Percentiles rank a stretch among this genome's conserved stretches.
phyloP scores from a whole-genome alignment of 1,140 invertebrate species.

The Bactericera cockerelli region DNA sequence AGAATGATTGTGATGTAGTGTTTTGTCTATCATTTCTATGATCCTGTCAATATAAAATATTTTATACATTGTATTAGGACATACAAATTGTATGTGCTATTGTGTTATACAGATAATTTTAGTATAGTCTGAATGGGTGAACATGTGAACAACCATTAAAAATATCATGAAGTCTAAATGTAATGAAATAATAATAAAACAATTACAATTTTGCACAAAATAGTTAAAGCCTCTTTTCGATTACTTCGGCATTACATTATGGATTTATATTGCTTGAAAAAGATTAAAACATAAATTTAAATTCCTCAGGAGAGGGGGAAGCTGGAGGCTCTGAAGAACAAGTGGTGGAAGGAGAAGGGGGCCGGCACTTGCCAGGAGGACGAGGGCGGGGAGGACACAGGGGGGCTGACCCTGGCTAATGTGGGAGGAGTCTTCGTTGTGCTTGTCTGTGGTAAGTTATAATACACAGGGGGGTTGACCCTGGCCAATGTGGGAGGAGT shows the following conservation, averaged over 20 bases:
- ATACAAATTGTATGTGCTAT: no score
- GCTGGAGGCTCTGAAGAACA: slow-evolving; percentile 57
- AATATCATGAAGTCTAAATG: not conserved
- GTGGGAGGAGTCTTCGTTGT: slow-evolving; percentile 86
- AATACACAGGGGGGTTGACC: no score
- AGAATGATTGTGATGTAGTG: no score
- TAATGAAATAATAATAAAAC: not conserved
- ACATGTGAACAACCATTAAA: not conserved
- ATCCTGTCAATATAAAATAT: no score
- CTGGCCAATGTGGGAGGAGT: no score
- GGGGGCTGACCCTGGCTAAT: slow-evolving; percentile 54
- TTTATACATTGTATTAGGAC: no score
- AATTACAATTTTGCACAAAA: not conserved
- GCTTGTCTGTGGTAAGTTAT: slow-evolving; percentile 30
- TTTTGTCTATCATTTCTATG: no score
- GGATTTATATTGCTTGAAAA: not conserved
- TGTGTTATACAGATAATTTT: no score
- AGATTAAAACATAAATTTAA: no score
- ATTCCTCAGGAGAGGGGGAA: slow-evolving; percentile 68
- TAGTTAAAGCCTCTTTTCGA: not conserved
- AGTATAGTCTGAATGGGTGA: no score
- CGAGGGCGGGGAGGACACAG: slow-evolving; percentile 27
- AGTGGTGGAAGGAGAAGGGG: slow-evolving; percentile 73
- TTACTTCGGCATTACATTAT: not conserved
- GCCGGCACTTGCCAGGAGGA: slow-evolving; percentile 33